phyloP scores from a whole-genome alignment of 2,113 vertebrate species.

The Bubo bubo region DNA sequence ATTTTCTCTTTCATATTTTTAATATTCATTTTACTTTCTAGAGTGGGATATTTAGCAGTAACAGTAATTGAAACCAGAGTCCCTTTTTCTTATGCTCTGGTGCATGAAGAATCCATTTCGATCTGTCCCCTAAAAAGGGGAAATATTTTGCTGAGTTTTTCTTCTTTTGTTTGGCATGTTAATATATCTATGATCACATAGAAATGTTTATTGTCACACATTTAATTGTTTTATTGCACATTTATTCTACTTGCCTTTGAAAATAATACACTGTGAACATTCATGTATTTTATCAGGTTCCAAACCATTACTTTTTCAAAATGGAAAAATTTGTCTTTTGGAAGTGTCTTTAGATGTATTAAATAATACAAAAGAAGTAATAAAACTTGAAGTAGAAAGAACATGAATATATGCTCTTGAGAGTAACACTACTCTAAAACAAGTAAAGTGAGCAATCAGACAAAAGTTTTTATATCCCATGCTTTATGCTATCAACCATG shows the following conservation, averaged over 20 bases:
- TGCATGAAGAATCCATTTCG: slow-evolving; percentile 12
- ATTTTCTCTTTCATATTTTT: slow-evolving; percentile 33
- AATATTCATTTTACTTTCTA: slow-evolving; percentile 26
- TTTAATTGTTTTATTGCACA: slow-evolving; percentile 70
- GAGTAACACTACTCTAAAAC: slow-evolving; percentile 75
- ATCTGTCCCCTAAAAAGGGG: not conserved
- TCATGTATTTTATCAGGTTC: slow-evolving; percentile 75
- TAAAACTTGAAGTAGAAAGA: slow-evolving; percentile 86
- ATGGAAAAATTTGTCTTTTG: slow-evolving; percentile 94
- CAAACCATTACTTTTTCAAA: slow-evolving; percentile 85
- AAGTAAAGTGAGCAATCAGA: slow-evolving; percentile 83
- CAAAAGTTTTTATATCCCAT: slow-evolving; percentile 77
- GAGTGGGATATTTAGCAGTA: slow-evolving; percentile 15
- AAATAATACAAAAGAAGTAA: slow-evolving; percentile 92
- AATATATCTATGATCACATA: not conserved
- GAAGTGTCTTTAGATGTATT: slow-evolving; percentile 85
- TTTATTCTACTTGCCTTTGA: slow-evolving; percentile 64
- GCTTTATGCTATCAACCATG: slow-evolving; percentile 84
- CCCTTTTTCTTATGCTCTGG: not conserved
- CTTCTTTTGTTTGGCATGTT: slow-evolving; percentile 4
- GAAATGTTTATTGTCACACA: slow-evolving; percentile 47
- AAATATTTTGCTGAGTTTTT: slow-evolving; percentile 48
- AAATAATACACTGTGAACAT: slow-evolving; percentile 42
- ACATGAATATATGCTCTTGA: slow-evolving; percentile 83
- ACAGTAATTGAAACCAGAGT: slow-evolving; percentile 11